Conservation (phyloP, 2,797 vertebrate species). For the Mus spretus region DNA sequence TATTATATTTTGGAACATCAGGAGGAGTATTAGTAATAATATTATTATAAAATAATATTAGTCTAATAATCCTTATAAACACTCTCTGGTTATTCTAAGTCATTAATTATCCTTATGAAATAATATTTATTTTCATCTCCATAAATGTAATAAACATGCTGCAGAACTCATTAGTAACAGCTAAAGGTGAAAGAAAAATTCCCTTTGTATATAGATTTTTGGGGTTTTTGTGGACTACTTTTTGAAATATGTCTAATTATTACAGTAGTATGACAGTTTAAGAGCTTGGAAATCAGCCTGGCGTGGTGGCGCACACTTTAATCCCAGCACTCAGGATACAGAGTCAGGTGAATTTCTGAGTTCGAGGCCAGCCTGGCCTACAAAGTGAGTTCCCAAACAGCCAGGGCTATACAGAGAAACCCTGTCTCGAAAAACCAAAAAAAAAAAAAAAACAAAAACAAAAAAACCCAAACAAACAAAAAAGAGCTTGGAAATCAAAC, state of each 20-base stretch:
- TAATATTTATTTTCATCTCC: not conserved
- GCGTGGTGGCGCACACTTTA: too few species aligned
- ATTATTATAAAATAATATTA: not conserved
- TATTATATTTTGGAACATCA: not conserved
- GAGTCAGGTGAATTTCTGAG: too few species aligned
- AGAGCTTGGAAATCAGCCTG: too few species aligned
- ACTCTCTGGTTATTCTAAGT: not conserved
- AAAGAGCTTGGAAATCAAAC: conserved; percentile 8
- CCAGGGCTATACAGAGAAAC: too few species aligned
- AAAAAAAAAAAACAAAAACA: too few species aligned
- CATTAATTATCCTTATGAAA: not conserved
- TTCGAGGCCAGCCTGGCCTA: too few species aligned
- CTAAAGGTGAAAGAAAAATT: not conserved
- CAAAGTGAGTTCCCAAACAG: too few species aligned
- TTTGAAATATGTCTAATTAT: not conserved
- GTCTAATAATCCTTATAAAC: not conserved
- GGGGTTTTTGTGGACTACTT: not conserved
- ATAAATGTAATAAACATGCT: not conserved
- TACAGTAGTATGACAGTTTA: not conserved
- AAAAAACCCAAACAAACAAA: too few species aligned
- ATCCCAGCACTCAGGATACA: too few species aligned
- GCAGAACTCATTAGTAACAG: not conserved
- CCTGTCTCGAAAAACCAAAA: too few species aligned
- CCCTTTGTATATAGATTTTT: not conserved
- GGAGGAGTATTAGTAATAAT: not conserved